phyloP scores from a whole-genome alignment of 2,113 vertebrate species.

The rat (Rattus norvegicus) region DNA sequence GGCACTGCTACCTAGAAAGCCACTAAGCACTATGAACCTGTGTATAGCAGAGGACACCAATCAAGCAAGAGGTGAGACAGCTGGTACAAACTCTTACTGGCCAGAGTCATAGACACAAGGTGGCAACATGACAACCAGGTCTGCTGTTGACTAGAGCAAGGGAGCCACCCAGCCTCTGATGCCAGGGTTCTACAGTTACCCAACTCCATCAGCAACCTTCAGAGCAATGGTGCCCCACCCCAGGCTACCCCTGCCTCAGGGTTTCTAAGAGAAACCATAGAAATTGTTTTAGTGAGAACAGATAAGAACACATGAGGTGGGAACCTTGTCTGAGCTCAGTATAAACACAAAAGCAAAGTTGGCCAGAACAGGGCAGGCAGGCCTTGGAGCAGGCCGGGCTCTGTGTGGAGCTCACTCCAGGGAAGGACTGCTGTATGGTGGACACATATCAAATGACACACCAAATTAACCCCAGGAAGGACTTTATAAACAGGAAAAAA shows the following conservation, averaged over 20 bases:
- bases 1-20: background rate
- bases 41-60: background rate
- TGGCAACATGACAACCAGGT: no score
- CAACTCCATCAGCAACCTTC: background rate
- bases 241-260: background rate
- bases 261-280: background rate
- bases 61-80: background rate
- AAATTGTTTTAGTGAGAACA: background rate
- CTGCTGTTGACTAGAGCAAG: background rate
- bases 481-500: no score
- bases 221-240: fast-evolving
- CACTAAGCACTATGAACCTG: no score
- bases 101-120: background rate
- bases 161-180: no score
- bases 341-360: background rate
- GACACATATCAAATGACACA: fast-evolving
- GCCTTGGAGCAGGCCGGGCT: background rate
- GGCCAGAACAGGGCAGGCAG: background rate
- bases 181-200: background rate
- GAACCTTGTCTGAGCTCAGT: background rate
- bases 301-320: background rate
- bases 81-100: background rate
- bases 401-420: background rate
- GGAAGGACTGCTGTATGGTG: background rate
- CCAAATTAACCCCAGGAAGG: background rate